Conservation (phyloP, 2,113 vertebrate species). For the Cebidichthys violaceus region DNA sequence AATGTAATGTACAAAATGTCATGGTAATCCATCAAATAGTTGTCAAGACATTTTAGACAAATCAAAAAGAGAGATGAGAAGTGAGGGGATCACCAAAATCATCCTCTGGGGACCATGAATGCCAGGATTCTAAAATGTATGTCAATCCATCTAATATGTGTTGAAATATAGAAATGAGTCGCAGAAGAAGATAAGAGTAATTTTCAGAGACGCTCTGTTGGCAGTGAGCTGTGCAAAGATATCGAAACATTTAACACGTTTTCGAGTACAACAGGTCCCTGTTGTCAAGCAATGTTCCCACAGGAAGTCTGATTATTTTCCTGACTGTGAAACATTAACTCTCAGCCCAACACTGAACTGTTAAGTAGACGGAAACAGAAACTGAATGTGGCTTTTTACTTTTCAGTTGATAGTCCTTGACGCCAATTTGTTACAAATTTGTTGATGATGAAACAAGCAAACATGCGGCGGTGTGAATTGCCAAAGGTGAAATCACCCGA, state of each 20-base stretch:
- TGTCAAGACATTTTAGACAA: not conserved
- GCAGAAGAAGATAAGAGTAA: not conserved
- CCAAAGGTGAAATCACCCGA: slow-evolving; percentile 75
- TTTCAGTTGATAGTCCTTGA: slow-evolving; percentile 41
- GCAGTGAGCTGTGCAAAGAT: not conserved
- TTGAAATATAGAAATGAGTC: not conserved
- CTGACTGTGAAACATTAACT: slow-evolving; percentile 24
- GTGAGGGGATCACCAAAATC: not conserved
- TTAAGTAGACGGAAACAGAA: slow-evolving; percentile 36
- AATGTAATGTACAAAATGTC: not conserved
- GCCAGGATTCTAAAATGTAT: not conserved
- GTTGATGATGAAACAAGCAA: slow-evolving; percentile 75
- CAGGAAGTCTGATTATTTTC: slow-evolving; percentile 57
- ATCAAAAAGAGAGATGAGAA: not conserved
- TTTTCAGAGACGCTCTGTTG: not conserved
- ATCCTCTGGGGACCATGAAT: not conserved
- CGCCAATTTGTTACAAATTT: slow-evolving; percentile 75
- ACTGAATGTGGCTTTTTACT: slow-evolving; percentile 31
- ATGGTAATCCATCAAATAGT: not conserved
- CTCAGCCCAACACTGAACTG: slow-evolving; percentile 45
- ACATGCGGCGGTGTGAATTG: slow-evolving; percentile 61
- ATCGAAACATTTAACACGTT: slow-evolving; percentile 10
- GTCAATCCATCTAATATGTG: not conserved
- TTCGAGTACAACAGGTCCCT: slow-evolving; percentile 9
- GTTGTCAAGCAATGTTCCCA: slow-evolving; percentile 62